These are phyloP conservation scores for Petrocephalus zakoni DNA, from an alignment of 2,113 vertebrate genomes.

Conservation along the genomic window DNA sequence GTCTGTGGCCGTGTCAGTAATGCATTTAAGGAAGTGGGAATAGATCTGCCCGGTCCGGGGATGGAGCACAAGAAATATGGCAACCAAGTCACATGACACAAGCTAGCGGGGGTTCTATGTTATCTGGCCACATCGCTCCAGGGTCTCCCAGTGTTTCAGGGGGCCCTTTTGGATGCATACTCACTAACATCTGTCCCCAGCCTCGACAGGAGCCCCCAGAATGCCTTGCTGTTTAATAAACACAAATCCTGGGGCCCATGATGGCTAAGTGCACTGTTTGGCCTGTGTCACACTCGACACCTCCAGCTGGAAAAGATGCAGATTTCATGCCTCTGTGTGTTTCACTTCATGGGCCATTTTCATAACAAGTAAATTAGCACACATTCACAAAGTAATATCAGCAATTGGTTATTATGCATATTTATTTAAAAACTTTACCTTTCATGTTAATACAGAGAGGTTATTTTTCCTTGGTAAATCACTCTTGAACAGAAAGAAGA, in stretches of 20 bases:
- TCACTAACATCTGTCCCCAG: not conserved
- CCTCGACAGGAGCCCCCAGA: not conserved
- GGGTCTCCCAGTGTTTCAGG: not conserved
- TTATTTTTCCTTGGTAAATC: not conserved
- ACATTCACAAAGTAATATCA: not conserved
- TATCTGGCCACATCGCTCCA: not conserved
- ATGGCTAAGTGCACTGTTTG: not conserved
- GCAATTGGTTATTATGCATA: not conserved
- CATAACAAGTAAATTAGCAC: not conserved
- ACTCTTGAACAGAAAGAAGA: not conserved
- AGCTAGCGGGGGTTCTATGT: not conserved
- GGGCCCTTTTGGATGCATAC: not conserved
- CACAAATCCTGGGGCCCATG: not conserved
- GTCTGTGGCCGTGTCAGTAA: constrained; percentile 44
- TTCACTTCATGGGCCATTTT: not conserved
- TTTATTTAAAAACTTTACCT: not conserved
- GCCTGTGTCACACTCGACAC: not conserved
- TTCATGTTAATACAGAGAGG: not conserved
- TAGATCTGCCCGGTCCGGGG: constrained; percentile 27
- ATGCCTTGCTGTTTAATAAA: not conserved
- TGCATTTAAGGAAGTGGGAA: constrained; percentile 46
- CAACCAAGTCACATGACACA: constrained; percentile 15
- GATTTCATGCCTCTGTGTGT: not conserved
- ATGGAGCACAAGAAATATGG: not conserved
- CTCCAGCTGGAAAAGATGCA: not conserved